Percentiles rank a stretch among this genome's conserved stretches.
Conservation (phyloP, 37 sponge, comb jelly and placozoan genomes). For the Chondrosia reniformis region DNA sequence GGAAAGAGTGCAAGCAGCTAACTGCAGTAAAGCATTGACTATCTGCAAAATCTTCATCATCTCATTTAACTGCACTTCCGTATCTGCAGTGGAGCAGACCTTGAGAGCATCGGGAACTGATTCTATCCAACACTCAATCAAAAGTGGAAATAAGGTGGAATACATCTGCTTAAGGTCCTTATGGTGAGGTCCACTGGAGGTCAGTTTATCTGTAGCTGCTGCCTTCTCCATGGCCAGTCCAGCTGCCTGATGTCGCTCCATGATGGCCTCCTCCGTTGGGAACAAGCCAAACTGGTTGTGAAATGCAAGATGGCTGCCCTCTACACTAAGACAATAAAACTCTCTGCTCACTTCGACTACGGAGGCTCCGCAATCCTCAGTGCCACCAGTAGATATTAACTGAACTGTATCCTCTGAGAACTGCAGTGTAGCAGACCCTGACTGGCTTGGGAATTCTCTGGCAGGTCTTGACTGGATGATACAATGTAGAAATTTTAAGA, state of each 20-base stretch:
- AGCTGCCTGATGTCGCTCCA: neutral
- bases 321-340: neutral
- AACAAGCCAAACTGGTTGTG: neutral
- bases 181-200: too few species aligned
- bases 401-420: neutral
- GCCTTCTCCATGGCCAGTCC: neutral
- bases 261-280: neutral
- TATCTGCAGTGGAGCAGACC: neutral
- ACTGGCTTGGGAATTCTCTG: neutral
- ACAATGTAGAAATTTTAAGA: neutral
- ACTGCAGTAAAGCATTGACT: too few species aligned
- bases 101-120: neutral
- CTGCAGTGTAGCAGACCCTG: neutral
- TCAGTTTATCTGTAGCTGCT: too few species aligned
- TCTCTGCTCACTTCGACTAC: neutral
- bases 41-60: too few species aligned
- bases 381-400: neutral
- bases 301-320: neutral
- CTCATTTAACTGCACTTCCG: too few species aligned
- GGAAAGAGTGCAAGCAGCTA: too few species aligned
- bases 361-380: too few species aligned
- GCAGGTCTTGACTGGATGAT: neutral
- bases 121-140: conserved; percentile 16
- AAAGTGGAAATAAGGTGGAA: conserved; percentile 2
- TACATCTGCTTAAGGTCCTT: neutral